These are phyloP conservation scores for Pachycephus smyrnensis DNA, from an alignment of 2,888 invertebrate species.

Conservation along the genomic window DNA sequence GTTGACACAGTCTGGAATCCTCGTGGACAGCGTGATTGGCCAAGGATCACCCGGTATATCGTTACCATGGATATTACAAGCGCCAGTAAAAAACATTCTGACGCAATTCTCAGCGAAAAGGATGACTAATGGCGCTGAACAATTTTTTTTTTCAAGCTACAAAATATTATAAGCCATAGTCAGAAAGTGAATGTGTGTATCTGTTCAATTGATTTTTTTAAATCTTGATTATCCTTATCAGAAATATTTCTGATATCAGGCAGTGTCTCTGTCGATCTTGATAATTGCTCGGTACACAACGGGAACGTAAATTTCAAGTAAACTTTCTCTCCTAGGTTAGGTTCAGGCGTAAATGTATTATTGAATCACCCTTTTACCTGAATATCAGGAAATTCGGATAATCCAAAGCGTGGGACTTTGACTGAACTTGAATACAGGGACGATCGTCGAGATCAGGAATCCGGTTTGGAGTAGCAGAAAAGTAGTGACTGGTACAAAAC, in stretches of 20 bases:
- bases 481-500: background rate
- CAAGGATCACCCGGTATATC: background rate
- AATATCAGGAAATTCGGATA: too few relatives aligned
- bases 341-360: background rate
- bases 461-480: background rate
- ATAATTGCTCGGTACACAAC: background rate
- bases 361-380: background rate
- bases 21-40: background rate
- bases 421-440: too few relatives aligned
- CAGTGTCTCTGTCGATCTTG: background rate
- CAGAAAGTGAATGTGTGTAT: background rate
- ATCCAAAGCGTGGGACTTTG: too few relatives aligned
- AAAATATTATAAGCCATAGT: background rate
- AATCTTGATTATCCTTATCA: background rate
- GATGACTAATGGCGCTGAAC: background rate
- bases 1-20: background rate
- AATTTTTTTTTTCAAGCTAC: background rate
- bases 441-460: background rate
- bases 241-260: background rate
- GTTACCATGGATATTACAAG: background rate
- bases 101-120: background rate
- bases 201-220: background rate
- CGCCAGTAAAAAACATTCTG: background rate
- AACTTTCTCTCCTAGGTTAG: background rate
- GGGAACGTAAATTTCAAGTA: background rate